A percentile compares a stretch with the other conserved stretches of the same genome.
These are phyloP conservation scores for Peromyscus polionotus DNA, from an alignment of 2,113 vertebrate genomes.

Conservation along the genomic window DNA sequence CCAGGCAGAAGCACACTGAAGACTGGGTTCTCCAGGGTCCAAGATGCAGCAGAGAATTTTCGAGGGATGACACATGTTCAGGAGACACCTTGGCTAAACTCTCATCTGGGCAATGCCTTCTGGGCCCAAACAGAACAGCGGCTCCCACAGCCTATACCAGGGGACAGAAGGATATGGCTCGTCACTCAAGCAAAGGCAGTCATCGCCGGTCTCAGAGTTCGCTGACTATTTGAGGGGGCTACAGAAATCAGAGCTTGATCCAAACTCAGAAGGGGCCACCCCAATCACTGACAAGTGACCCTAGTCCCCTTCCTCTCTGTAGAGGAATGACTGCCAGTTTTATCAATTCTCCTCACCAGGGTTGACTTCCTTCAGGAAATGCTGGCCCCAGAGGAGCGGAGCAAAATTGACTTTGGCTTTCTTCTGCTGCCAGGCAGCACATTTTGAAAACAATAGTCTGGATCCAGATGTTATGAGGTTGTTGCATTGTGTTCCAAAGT, in stretches of 20 bases:
- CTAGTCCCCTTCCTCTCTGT: neutral
- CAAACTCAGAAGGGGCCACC: neutral
- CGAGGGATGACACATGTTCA: slow-evolving; percentile 49
- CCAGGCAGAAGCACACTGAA: neutral
- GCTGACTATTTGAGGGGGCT: slow-evolving; percentile 85
- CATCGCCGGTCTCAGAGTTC: slow-evolving; percentile 88
- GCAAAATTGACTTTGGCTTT: neutral
- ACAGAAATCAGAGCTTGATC: neutral
- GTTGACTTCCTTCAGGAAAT: slow-evolving; percentile 16
- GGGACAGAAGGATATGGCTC: neutral
- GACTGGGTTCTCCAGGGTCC: slow-evolving; percentile 44
- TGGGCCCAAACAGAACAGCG: neutral
- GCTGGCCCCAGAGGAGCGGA: neutral
- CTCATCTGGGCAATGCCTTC: slow-evolving; percentile 53
- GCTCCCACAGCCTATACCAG: neutral
- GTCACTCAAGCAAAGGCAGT: slow-evolving; percentile 45
- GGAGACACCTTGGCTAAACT: slow-evolving; percentile 6
- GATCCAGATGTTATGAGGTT: neutral
- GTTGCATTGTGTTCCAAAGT: neutral
- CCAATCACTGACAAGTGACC: neutral
- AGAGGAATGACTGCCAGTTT: neutral
- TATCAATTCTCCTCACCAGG: neutral
- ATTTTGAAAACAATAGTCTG: neutral
- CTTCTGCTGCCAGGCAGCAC: neutral
- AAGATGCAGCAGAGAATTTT: slow-evolving; percentile 64